These are phyloP conservation scores for Melierax canorus DNA, from an alignment of 2,113 vertebrate species.

Conservation along the genomic window DNA sequence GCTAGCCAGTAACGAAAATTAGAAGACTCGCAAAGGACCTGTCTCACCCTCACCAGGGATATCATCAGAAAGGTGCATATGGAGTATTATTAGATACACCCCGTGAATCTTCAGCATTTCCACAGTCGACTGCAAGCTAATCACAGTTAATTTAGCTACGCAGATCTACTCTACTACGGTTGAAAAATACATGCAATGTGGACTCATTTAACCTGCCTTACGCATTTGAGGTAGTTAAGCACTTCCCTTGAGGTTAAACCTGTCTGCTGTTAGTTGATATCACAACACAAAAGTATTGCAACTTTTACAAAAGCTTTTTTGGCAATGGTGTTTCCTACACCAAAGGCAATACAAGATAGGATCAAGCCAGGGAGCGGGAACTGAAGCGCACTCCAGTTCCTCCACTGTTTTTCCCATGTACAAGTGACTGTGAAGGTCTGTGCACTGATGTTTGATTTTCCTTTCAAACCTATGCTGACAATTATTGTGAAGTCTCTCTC, in stretches of 20 bases:
- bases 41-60: not conserved
- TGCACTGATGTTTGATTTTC: not conserved
- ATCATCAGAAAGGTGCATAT: not conserved
- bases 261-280: not conserved
- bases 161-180: not conserved
- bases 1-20: not conserved
- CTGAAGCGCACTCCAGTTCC: not conserved
- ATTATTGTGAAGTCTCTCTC: not conserved
- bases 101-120: not conserved
- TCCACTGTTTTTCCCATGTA: not conserved
- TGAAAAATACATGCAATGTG: not conserved
- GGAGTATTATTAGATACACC: not conserved
- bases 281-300: not conserved
- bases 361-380: not conserved
- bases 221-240: not conserved
- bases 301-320: not conserved
- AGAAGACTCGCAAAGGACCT: not conserved
- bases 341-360: slow-evolving; percentile 14
- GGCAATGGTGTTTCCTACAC: not conserved
- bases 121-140: not conserved
- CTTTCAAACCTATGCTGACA: not conserved
- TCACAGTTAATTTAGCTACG: not conserved
- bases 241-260: not conserved
- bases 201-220: not conserved
- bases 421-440: not conserved